Conservation (phyloP, 2,797 vertebrate species). For the Enteromius afrohamiltoni region DNA sequence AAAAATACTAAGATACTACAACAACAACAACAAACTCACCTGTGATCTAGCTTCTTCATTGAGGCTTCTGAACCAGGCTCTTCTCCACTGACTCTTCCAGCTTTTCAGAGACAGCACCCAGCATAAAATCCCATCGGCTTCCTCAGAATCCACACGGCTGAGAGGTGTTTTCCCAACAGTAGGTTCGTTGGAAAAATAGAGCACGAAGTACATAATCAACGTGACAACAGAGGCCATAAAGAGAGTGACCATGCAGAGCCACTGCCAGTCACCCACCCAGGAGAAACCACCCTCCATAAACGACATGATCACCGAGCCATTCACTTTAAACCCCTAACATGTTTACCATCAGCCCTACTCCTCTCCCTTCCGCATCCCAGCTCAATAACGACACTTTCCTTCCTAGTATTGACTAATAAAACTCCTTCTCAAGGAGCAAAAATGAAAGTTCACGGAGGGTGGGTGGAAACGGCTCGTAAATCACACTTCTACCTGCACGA, state of each 20-base stretch:
- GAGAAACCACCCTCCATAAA: constrained; percentile 36
- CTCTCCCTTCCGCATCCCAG: constrained; percentile 27
- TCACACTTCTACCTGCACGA: neutral
- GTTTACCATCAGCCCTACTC: constrained; percentile 5
- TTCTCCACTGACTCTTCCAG: constrained; percentile 88
- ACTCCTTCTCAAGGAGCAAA: constrained; percentile 23
- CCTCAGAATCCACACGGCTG: constrained; percentile 67
- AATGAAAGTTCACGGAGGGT: constrained; percentile 1
- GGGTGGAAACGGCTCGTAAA: constrained; percentile 18
- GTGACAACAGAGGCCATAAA: constrained; percentile 88
- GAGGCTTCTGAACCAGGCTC: constrained; percentile 86
- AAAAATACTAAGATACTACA: neutral
- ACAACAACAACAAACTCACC: constrained; percentile 76
- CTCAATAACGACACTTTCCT: constrained; percentile 11
- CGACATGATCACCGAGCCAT: constrained; percentile 37
- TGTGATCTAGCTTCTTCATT: constrained; percentile 77
- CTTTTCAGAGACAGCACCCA: constrained; percentile 88
- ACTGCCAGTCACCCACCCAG: constrained; percentile 81
- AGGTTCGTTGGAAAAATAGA: constrained; percentile 75
- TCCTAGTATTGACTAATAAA: neutral
- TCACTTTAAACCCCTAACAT: constrained; percentile 14
- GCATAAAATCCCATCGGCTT: constrained; percentile 81
- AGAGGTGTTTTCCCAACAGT: constrained; percentile 48
- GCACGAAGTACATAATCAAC: constrained; percentile 84
- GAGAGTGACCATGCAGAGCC: constrained; percentile 85